Percentiles rank a stretch among this genome's conserved stretches.
Evolutionary conservation across 2,888 invertebrate species (phyloP).

Genomic region (Rhagium mordax): DNA sequence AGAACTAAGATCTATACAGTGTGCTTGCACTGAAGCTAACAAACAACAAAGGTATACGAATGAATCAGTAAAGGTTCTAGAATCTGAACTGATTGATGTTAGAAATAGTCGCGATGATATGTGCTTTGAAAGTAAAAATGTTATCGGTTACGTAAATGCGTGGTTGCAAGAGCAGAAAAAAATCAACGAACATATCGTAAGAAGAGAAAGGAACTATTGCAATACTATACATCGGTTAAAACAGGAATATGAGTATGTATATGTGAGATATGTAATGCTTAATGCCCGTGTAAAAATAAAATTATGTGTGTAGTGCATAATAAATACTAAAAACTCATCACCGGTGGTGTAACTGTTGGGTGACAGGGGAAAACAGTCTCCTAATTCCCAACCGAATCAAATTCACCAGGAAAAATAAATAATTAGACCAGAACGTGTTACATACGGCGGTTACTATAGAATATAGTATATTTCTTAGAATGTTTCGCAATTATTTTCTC

Average conservation of each 20-base stretch:
- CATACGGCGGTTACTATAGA: no score
- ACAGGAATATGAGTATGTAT: constrained; percentile 58
- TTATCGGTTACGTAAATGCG: constrained; percentile 63
- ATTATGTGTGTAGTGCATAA: not conserved
- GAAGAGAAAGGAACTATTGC: constrained; percentile 57
- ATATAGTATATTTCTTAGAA: no score
- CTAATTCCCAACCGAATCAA: no score
- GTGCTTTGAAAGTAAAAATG: constrained; percentile 65
- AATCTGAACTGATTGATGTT: constrained; percentile 63
- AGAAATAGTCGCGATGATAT: constrained; percentile 63
- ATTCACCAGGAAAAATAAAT: no score
- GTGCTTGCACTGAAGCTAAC: constrained; percentile 51
- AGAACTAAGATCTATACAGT: constrained; percentile 61
- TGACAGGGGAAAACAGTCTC: no score
- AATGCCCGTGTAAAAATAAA: not conserved
- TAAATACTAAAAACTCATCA: no score
- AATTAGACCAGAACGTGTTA: no score
- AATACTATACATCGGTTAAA: constrained; percentile 59
- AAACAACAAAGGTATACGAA: constrained; percentile 58
- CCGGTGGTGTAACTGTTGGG: no score
- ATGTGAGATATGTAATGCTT: constrained; percentile 2
- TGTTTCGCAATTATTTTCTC: no score
- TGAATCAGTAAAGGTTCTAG: constrained; percentile 61
- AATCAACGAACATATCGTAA: constrained; percentile 60
- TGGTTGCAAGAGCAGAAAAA: constrained; percentile 68